These are phyloP conservation scores for Raja brachyura DNA, from an alignment of 2,113 vertebrate genomes.

Conservation along the genomic window DNA sequence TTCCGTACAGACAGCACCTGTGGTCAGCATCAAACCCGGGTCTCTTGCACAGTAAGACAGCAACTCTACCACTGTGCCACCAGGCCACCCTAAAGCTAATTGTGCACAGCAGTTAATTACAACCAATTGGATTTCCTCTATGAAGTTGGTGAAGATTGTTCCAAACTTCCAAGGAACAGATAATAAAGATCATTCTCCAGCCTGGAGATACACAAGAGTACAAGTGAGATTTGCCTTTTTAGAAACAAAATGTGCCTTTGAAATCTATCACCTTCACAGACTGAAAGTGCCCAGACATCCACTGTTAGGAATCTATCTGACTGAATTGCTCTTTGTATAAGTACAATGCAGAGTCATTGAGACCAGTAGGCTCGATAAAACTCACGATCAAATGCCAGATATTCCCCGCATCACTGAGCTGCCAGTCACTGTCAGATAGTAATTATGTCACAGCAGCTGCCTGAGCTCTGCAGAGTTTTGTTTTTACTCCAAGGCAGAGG, in stretches of 20 bases:
- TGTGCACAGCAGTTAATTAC: too few species aligned
- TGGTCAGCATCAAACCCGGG: too few species aligned
- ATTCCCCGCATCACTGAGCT: background rate
- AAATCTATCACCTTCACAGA: background rate
- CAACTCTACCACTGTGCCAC: too few species aligned
- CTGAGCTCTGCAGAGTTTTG: background rate
- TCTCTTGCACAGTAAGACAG: too few species aligned
- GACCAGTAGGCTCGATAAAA: background rate
- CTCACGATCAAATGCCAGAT: background rate
- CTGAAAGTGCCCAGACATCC: background rate
- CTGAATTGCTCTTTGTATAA: background rate
- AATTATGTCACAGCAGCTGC: background rate
- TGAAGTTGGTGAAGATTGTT: background rate
- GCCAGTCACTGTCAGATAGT: background rate
- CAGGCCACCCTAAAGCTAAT: too few species aligned
- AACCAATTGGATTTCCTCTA: too few species aligned
- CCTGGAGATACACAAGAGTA: background rate
- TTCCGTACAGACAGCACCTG: too few species aligned
- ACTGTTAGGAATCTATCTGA: background rate
- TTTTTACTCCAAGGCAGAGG: background rate
- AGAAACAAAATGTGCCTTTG: background rate
- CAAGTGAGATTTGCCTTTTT: background rate
- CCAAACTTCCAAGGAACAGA: background rate
- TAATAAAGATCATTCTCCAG: background rate
- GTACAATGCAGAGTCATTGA: background rate